Percentiles rank a stretch among this genome's conserved stretches.
These are phyloP conservation scores for Pachypeltis micranthus DNA, from an alignment of 1,140 invertebrate species.

Conservation along the genomic window DNA sequence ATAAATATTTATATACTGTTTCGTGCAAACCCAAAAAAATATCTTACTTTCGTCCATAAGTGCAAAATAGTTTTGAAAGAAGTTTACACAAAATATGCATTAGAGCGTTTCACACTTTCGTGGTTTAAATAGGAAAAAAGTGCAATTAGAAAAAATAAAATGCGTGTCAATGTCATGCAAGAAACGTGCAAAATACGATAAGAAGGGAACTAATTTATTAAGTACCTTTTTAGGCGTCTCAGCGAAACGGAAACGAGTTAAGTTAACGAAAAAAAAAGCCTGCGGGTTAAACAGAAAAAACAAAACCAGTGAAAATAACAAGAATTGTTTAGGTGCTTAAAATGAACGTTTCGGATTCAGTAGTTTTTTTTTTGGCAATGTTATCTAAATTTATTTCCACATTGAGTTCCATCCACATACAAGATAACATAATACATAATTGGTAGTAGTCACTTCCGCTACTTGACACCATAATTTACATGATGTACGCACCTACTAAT, in stretches of 20 bases:
- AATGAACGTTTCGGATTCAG: not conserved
- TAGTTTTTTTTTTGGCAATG: constrained; percentile 11
- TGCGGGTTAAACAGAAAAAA: constrained; percentile 6
- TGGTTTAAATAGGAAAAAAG: too few relatives aligned
- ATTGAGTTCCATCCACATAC: constrained; percentile 20
- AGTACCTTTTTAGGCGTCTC: constrained; percentile 1
- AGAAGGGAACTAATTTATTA: too few relatives aligned
- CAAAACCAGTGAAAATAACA: not conserved
- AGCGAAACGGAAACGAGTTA: not conserved
- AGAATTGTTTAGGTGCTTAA: not conserved
- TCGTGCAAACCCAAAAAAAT: too few relatives aligned
- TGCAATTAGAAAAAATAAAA: too few relatives aligned
- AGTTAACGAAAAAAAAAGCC: not conserved
- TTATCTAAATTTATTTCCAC: constrained; percentile 23
- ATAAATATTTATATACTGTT: too few relatives aligned
- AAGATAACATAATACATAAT: constrained; percentile 14
- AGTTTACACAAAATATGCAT: too few relatives aligned
- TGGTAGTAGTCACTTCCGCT: constrained; percentile 17
- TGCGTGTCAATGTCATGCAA: too few relatives aligned
- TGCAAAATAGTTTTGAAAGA: constrained; percentile 3
- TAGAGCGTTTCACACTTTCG: too few relatives aligned
- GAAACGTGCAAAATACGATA: too few relatives aligned
- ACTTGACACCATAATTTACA: constrained; percentile 20
- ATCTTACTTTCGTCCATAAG: not conserved
- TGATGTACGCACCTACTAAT: too few relatives aligned